Conservation (phyloP, 2,888 invertebrate genomes). For the Sinelater perroti region DNA sequence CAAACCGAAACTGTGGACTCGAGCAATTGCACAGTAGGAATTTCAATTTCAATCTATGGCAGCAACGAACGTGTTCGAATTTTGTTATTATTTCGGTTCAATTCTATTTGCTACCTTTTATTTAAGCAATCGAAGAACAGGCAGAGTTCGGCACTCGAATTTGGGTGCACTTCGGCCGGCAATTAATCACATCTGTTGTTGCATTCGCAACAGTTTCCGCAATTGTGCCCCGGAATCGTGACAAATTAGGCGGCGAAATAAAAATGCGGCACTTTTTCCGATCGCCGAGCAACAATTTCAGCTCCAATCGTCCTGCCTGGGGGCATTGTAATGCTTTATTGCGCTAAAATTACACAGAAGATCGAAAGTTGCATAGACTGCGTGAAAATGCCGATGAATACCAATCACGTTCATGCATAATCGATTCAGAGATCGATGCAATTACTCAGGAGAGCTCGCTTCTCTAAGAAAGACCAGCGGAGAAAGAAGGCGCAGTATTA, state of each 20-base stretch:
- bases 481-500: constrained; percentile 29
- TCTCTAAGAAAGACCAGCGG: constrained; percentile 14
- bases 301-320: constrained; percentile 19
- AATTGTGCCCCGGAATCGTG: too few relatives aligned
- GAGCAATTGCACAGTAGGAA: constrained; percentile 30
- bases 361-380: constrained; percentile 31
- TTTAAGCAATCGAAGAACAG: too few relatives aligned
- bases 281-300: constrained; percentile 19
- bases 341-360: constrained; percentile 29
- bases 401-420: constrained; percentile 37
- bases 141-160: too few relatives aligned
- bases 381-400: constrained; percentile 35
- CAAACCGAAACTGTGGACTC: constrained; percentile 22
- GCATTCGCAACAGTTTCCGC: too few relatives aligned
- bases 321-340: constrained; percentile 22
- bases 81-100: background rate
- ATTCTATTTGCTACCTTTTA: too few relatives aligned
- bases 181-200: too few relatives aligned
- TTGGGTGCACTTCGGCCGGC: too few relatives aligned
- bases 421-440: constrained; percentile 35
- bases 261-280: background rate
- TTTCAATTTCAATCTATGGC: constrained; percentile 28
- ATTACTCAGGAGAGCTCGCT: constrained; percentile 26
- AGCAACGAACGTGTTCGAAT: constrained; percentile 14
- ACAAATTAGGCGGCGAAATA: too few relatives aligned